Evolutionary conservation across 2,113 vertebrate genomes (phyloP).

Genomic region (Anser brachyrhynchus): DNA sequence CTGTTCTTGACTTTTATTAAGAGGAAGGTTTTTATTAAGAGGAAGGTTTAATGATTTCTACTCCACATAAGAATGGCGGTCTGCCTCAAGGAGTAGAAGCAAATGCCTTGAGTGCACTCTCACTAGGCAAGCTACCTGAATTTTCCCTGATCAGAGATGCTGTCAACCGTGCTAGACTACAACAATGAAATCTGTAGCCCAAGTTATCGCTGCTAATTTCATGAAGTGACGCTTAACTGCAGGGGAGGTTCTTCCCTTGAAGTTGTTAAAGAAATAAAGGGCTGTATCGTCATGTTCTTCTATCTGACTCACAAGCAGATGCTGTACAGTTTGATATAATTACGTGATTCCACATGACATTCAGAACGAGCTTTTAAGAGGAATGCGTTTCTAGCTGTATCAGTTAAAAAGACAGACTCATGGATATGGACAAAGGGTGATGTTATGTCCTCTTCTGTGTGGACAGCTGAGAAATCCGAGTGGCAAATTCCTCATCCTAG

Average conservation of each 20-base stretch:
- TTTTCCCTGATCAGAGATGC: neutral
- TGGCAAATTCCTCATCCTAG: neutral
- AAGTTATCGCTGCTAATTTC: constrained; percentile 31
- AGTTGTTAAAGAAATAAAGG: constrained; percentile 19
- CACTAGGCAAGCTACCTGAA: neutral
- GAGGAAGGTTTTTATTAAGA: neutral
- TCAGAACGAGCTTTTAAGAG: constrained; percentile 21
- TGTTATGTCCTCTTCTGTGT: neutral
- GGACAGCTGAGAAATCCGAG: neutral
- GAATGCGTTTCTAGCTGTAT: neutral
- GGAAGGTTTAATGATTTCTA: neutral
- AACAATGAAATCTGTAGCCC: constrained; percentile 26
- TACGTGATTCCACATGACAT: constrained; percentile 48
- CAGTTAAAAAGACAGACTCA: neutral
- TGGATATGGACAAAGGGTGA: rapidly evolving
- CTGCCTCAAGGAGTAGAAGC: neutral
- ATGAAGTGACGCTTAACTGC: constrained; percentile 44
- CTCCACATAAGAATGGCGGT: neutral
- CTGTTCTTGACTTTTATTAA: neutral
- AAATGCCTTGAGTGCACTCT: neutral
- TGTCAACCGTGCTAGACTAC: neutral
- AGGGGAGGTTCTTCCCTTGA: constrained; percentile 54
- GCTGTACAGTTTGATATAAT: constrained; percentile 43
- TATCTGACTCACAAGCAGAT: constrained; percentile 56
- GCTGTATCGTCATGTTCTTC: constrained; percentile 47